A percentile compares a stretch with the other conserved stretches of the same genome.
phyloP scores from a whole-genome alignment of 1,140 invertebrate genomes.

The Tetragonula clypearis region DNA sequence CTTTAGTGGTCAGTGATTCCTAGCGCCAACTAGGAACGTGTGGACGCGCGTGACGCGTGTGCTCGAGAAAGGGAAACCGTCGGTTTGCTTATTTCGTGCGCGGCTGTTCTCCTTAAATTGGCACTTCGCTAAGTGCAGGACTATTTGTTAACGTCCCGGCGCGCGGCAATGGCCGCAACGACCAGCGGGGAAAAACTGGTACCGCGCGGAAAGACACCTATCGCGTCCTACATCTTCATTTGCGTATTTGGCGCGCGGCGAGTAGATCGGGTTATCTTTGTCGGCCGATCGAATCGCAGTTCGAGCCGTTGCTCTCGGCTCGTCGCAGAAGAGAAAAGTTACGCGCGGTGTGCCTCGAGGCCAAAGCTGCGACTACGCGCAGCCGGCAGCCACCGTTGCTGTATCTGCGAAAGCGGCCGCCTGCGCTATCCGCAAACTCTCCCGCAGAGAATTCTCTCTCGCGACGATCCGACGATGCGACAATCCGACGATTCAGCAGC shows the following conservation, averaged over 20 bases:
- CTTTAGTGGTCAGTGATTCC: no score
- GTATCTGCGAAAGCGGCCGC: conserved; percentile 70
- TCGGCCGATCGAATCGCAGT: conserved; percentile 53
- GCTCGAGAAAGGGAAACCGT: not conserved
- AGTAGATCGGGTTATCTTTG: conserved; percentile 38
- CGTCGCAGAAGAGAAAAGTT: conserved; percentile 53
- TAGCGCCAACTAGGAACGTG: not conserved
- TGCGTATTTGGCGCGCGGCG: conserved; percentile 43
- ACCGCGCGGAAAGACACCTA: conserved; percentile 44
- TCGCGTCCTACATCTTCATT: conserved; percentile 55
- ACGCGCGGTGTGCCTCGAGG: conserved; percentile 31
- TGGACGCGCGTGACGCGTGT: not conserved
- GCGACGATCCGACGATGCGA: conserved; percentile 69
- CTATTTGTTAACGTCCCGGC: conserved; percentile 14
- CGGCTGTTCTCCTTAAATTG: conserved; percentile 8
- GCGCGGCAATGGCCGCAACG: conserved; percentile 9
- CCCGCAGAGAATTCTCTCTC: conserved; percentile 68
- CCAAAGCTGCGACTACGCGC: conserved; percentile 15
- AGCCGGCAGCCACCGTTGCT: conserved; percentile 47
- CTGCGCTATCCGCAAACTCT: conserved; percentile 73
- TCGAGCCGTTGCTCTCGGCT: conserved; percentile 7
- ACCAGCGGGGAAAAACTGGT: conserved; percentile 42
- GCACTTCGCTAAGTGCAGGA: not conserved
- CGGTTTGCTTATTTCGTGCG: conserved; percentile 2
- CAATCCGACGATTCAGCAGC: conserved; percentile 61